These are phyloP conservation scores for Limnephilus marmoratus DNA, from an alignment of 2,888 invertebrate genomes.

Conservation along the genomic window DNA sequence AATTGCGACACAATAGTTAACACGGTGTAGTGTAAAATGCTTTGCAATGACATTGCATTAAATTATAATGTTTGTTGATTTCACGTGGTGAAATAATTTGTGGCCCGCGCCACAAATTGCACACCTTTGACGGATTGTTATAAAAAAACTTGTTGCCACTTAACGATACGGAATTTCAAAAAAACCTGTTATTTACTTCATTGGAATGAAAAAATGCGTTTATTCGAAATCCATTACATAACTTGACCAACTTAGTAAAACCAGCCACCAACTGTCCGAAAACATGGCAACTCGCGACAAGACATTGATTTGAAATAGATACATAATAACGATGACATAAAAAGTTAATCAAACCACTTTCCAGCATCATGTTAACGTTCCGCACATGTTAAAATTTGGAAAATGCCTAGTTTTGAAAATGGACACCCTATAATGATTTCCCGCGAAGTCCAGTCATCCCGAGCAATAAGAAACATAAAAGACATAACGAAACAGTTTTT, in stretches of 20 bases:
- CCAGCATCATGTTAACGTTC: not conserved
- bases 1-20: not conserved
- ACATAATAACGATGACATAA: not conserved
- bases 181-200: not conserved
- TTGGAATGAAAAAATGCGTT: not conserved
- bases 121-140: not conserved
- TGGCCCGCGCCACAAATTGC: not conserved
- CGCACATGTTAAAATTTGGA: not conserved
- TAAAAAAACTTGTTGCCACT: not conserved
- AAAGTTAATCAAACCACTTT: not conserved
- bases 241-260: not conserved
- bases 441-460: not conserved
- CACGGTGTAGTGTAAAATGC: not conserved
- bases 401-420: too few species aligned
- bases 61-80: not conserved
- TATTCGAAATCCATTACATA: not conserved
- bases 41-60: conserved; percentile 2
- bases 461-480: not conserved
- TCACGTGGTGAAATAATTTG: not conserved
- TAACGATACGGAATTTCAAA: not conserved
- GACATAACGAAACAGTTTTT: conserved; percentile 8
- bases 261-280: not conserved
- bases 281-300: not conserved
- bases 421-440: not conserved
- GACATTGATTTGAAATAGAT: not conserved